phyloP scores from a whole-genome alignment of 1,140 invertebrate species.

The Delia radicum region DNA sequence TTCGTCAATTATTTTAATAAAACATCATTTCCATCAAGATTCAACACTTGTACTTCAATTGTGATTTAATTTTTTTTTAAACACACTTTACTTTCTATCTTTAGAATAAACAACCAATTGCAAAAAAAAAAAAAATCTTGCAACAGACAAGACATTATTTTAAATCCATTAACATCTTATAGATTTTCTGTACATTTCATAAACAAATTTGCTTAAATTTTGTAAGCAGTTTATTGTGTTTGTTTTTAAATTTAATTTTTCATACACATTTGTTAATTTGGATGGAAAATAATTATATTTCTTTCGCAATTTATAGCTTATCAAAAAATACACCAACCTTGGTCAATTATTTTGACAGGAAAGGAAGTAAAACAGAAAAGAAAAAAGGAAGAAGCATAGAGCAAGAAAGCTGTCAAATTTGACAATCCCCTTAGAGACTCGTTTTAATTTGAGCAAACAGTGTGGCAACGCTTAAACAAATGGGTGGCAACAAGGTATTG shows the following conservation, averaged over 20 bases:
- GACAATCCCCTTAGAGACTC: too few species aligned
- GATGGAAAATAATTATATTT: neutral
- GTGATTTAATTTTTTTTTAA: neutral
- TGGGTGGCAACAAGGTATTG: too few species aligned
- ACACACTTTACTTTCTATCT: neutral
- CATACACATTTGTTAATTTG: constrained; percentile 23
- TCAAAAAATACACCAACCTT: constrained; percentile 50
- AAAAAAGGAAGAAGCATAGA: too few species aligned
- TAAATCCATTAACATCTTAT: neutral
- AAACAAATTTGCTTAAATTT: neutral
- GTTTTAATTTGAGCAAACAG: too few species aligned
- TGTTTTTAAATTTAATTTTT: neutral
- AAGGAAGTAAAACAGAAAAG: constrained; percentile 47
- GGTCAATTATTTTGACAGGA: constrained; percentile 54
- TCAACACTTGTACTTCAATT: neutral
- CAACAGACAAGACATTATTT: too few species aligned
- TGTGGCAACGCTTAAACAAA: too few species aligned
- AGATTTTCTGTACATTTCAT: neutral
- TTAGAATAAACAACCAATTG: too few species aligned
- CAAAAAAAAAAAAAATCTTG: too few species aligned
- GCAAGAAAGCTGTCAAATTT: too few species aligned
- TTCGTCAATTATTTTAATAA: neutral
- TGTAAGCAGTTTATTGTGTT: too few species aligned
- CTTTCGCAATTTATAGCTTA: neutral
- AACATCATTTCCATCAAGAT: neutral